Evolutionary conservation across 2,113 vertebrate genomes (phyloP).

Genomic region (Brachypteracias leptosomus): DNA sequence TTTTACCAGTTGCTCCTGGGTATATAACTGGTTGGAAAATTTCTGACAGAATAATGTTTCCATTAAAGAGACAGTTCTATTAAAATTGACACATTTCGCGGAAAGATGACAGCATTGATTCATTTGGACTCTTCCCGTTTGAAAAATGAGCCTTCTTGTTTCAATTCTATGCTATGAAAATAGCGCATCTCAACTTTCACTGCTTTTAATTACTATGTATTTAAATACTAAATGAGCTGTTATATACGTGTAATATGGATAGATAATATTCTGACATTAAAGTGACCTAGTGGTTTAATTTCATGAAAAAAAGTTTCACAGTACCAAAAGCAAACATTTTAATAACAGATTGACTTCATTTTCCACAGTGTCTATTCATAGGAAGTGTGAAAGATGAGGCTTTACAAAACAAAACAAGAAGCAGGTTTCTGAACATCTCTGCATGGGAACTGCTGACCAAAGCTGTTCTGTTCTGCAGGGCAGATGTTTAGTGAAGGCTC

Average conservation of each 20-base stretch:
- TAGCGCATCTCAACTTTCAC: neutral
- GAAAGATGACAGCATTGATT: slow-evolving; percentile 19
- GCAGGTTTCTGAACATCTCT: neutral
- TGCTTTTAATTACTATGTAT: neutral
- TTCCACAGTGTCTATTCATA: neutral
- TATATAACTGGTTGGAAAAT: slow-evolving; percentile 30
- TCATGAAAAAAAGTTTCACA: neutral
- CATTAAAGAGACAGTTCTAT: slow-evolving; percentile 16
- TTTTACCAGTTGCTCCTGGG: slow-evolving; percentile 31
- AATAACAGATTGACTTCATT: neutral
- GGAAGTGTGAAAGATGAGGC: neutral
- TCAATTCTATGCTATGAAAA: neutral
- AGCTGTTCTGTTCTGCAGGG: neutral
- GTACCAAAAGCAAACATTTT: neutral
- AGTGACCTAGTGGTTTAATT: neutral
- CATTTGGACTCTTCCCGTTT: neutral
- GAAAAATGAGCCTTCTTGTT: neutral
- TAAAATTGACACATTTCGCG: slow-evolving; percentile 51
- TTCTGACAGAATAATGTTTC: slow-evolving; percentile 45
- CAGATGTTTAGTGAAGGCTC: neutral
- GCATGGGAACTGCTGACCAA: neutral
- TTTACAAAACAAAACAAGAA: neutral
- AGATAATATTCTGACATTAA: neutral
- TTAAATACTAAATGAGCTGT: neutral
- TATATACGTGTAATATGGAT: neutral